Evolutionary conservation across 2,888 invertebrate species (phyloP).

Genomic region (Drosophila affinis): DNA sequence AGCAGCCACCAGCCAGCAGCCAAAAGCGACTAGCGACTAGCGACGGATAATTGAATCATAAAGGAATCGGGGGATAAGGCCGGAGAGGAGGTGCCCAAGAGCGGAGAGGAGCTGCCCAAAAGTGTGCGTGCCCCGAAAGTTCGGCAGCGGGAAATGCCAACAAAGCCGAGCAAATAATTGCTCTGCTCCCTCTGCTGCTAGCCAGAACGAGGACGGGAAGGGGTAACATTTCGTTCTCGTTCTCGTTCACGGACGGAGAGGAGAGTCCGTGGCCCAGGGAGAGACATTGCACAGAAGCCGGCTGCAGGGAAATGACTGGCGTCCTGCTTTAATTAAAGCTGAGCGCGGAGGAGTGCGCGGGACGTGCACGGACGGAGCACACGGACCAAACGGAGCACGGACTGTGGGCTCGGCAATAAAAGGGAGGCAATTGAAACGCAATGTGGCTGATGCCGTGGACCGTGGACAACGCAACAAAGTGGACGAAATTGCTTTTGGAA

Average conservation of each 20-base stretch:
- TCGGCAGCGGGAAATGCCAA: constrained; percentile 65
- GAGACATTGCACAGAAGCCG: constrained; percentile 31
- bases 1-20: constrained; percentile 46
- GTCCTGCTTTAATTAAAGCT: constrained; percentile 77
- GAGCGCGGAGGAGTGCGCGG: constrained; percentile 59
- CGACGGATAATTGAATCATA: constrained; percentile 66
- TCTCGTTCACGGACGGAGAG: no score
- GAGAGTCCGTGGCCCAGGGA: constrained; percentile 1
- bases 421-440: constrained; percentile 70
- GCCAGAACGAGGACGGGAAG: constrained; percentile 18
- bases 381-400: not conserved
- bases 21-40: constrained; percentile 29
- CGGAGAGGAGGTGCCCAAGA: constrained; percentile 14
- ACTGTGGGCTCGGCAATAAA: constrained; percentile 42
- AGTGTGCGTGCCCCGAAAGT: constrained; percentile 36
- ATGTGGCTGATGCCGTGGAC: constrained; percentile 77
- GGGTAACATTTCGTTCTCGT: not conserved
- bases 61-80: constrained; percentile 32
- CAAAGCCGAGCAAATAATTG: constrained; percentile 79
- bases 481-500: constrained; percentile 78
- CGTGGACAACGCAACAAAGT: constrained; percentile 76
- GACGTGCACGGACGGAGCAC: constrained; percentile 37
- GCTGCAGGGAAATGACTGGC: constrained; percentile 74
- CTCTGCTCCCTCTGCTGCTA: constrained; percentile 25
- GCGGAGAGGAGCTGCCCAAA: constrained; percentile 3